Conservation (phyloP, 2,888 invertebrate genomes). For the Catocala sponsa region DNA sequence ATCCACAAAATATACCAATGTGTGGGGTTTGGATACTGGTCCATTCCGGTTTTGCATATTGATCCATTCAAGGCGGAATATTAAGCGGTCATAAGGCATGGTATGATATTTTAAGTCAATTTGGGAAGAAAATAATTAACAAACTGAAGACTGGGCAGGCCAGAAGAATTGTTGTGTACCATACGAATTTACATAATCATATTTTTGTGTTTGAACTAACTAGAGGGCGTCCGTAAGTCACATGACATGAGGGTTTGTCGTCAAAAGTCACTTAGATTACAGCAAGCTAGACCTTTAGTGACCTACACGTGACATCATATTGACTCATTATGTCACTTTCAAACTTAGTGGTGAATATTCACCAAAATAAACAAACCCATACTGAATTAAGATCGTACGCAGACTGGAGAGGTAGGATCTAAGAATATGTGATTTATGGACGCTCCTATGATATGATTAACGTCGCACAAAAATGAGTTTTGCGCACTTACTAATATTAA, state of each 20-base stretch:
- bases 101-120: slow-evolving; percentile 17
- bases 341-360: too few relatives aligned
- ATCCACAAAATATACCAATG: slow-evolving; percentile 1
- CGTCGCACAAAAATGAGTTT: slow-evolving; percentile 3
- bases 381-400: too few relatives aligned
- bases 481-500: slow-evolving; percentile 30
- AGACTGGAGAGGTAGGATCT: too few relatives aligned
- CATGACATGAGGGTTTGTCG: too few relatives aligned
- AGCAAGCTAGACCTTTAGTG: too few relatives aligned
- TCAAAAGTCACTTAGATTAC: too few relatives aligned
- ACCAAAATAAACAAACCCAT: too few relatives aligned
- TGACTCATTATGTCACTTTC: too few relatives aligned
- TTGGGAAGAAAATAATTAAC: background rate
- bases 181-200: background rate
- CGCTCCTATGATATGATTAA: background rate
- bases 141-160: background rate
- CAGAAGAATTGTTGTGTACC: background rate
- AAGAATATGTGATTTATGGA: too few relatives aligned
- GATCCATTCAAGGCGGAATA: slow-evolving; percentile 14
- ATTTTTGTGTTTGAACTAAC: slow-evolving; percentile 3
- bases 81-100: slow-evolving; percentile 22
- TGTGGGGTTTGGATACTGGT: slow-evolving; percentile 35
- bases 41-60: slow-evolving; percentile 27
- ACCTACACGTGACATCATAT: too few relatives aligned
- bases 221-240: background rate